Base-by-base conservation (phyloP, 2,113 vertebrate genomes). In the Dicrurus megarhynchus region DNA sequence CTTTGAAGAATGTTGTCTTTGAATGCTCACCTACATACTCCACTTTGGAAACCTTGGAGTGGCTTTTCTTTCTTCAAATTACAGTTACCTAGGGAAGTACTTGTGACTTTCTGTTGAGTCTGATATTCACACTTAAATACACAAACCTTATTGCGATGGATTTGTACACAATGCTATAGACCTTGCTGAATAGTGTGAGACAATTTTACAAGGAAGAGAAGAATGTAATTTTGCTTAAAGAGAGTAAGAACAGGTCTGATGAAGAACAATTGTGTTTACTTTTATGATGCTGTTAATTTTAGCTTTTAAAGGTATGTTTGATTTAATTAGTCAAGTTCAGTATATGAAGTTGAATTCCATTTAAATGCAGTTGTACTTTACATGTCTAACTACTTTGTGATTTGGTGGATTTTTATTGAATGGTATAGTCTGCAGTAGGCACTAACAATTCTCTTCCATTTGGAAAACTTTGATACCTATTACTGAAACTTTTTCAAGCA, bases 1-100 rank as follows among this genome's bases (percentile, higher is more conserved):
- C 59, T 87, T 90, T 96, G 87, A 96, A 91, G 90, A 94, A 56
- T 80, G n/a, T 85, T 42, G 23, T 74, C 61, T 87, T 93, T 94
- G 91, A 84, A 20, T 75, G 17, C 49, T 94, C 37, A 39, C 49
- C 50, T 86, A 6, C n/a, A 8, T 73, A 32, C n/a, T 94, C 81
- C 73, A 35, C 35, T 94, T 93, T 78, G 80, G 92, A 96, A 96
- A 79, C 87, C 52, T 49, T 49, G n/a, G 13, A 73, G 35, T 89
- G 60, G 30, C 46, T 94, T 63, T 80, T 65, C 42, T 23, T 94
- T 78, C 80, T 92, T 96, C 93, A 73, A 82, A 86, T 88, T 49
- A 39, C 35, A 83, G 52, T 88, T 86, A 49, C 59, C 30, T 60
- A 10, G 35, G 41, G 59, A 81, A 91, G 23, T 85, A 71, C 24